Evolutionary conservation across 2,888 invertebrate genomes (phyloP).

Genomic region (Phymatocera aterrima): DNA sequence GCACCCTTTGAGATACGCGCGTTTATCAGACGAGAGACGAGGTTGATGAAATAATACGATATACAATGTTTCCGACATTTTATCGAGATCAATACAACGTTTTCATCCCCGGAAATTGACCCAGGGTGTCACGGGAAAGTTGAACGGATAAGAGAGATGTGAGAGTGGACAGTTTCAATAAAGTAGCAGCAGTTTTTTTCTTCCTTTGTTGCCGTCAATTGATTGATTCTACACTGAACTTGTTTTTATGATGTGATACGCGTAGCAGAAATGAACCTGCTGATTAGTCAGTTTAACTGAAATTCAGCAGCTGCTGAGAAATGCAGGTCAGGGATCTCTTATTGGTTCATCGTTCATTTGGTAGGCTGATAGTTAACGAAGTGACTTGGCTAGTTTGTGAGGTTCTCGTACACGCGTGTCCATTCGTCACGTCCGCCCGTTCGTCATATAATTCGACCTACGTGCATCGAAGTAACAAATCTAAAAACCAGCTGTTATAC

Average conservation of each 20-base stretch:
- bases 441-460: slow-evolving; percentile 13
- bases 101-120: slow-evolving; percentile 34
- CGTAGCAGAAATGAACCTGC: background rate
- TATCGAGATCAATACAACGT: slow-evolving; percentile 23
- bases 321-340: background rate
- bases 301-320: slow-evolving; percentile 6
- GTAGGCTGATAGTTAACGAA: slow-evolving; percentile 6
- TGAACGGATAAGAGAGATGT: background rate
- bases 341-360: slow-evolving; percentile 3
- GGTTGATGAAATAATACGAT: background rate
- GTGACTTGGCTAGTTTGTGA: slow-evolving; percentile 3
- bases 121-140: background rate
- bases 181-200: background rate
- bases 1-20: background rate
- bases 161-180: background rate
- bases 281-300: background rate
- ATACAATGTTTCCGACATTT: slow-evolving; percentile 4
- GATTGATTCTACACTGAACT: background rate
- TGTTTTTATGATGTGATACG: background rate
- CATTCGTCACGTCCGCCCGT: slow-evolving; percentile 27
- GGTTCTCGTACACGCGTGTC: slow-evolving; percentile 22
- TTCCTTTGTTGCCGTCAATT: background rate
- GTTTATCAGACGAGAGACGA: background rate
- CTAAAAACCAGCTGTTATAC: slow-evolving; percentile 24
- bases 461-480: slow-evolving; percentile 33